Conservation (phyloP, 1,140 invertebrate species). For the Heliconius nattereri region DNA sequence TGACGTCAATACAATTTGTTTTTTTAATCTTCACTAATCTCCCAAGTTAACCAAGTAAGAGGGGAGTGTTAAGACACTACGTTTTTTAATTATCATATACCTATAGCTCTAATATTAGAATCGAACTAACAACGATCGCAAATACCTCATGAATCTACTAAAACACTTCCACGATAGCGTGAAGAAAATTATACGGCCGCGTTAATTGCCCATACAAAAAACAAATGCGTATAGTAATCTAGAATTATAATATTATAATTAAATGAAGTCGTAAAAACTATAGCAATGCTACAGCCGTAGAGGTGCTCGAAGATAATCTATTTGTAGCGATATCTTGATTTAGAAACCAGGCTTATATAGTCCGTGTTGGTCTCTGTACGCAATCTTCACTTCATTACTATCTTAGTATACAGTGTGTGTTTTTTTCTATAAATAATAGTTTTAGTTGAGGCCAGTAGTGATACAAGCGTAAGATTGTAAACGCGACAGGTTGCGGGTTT, state of each 20-base stretch:
- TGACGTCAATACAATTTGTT: neutral
- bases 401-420: neutral
- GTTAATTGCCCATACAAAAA: constrained; percentile 6
- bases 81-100: neutral
- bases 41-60: neutral
- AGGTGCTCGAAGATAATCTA: constrained; percentile 7
- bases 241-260: neutral
- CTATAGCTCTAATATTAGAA: neutral
- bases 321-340: constrained; percentile 14
- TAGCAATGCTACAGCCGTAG: neutral
- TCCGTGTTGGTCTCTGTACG: neutral
- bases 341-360: constrained; percentile 15
- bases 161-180: neutral
- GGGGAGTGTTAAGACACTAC: neutral
- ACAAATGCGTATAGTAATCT: neutral
- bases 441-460: neutral
- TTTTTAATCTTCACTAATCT: no score
- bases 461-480: no score
- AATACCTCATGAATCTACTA: neutral
- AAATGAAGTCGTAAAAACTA: neutral
- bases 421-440: constrained; percentile 1
- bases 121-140: neutral
- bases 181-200: neutral
- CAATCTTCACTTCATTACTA: constrained; percentile 8
- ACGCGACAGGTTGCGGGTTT: no score